Evolutionary conservation across 2,888 invertebrate species (phyloP).

Genomic region (Iphiclides podalirius): DNA sequence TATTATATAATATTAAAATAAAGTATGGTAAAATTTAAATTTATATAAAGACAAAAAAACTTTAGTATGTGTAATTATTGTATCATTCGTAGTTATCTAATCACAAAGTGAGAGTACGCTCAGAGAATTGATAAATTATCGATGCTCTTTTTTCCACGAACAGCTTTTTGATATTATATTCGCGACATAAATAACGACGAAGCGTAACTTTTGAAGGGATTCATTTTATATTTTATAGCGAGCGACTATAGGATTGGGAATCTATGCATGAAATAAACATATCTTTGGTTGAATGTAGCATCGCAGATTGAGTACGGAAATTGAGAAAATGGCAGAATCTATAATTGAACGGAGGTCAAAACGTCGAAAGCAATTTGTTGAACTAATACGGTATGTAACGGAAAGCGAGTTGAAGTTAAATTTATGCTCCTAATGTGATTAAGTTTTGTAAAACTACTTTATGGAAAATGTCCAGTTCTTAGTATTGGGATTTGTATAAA

Average conservation of each 20-base stretch:
- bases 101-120: too few relatives aligned
- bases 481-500: too few relatives aligned
- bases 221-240: slow-evolving; percentile 52
- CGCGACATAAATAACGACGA: slow-evolving; percentile 40
- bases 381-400: neutral
- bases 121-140: neutral
- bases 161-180: slow-evolving; percentile 5
- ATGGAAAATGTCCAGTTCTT: too few relatives aligned
- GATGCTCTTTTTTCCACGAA: neutral
- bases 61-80: too few relatives aligned
- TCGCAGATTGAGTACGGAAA: slow-evolving; percentile 8
- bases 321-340: slow-evolving; percentile 4
- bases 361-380: slow-evolving; percentile 9
- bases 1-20: too few relatives aligned
- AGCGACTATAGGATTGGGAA: slow-evolving; percentile 40
- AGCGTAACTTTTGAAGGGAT: slow-evolving; percentile 41
- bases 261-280: slow-evolving; percentile 61
- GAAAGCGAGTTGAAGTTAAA: neutral
- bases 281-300: slow-evolving; percentile 47
- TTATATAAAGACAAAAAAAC: too few relatives aligned
- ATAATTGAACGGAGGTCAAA: slow-evolving; percentile 13
- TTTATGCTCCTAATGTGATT: neutral
- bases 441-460: neutral
- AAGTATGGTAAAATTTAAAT: too few relatives aligned
- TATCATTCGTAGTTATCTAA: too few relatives aligned